Evolutionary conservation across 2,888 invertebrate genomes (phyloP).

Genomic region (Leucoma salicis): DNA sequence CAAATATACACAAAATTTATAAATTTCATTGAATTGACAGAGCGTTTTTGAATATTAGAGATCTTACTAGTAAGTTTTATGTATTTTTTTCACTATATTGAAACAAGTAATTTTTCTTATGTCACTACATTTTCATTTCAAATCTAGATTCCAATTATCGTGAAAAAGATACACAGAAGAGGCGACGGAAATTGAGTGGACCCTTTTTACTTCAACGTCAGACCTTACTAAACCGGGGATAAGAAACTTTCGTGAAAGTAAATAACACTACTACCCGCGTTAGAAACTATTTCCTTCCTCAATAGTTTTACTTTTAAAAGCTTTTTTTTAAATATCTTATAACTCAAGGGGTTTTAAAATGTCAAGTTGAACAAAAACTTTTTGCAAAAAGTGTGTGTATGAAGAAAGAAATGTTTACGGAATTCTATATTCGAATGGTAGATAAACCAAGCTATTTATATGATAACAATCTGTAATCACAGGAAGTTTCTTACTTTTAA

Average conservation of each 20-base stretch:
- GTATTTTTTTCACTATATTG: too few species aligned
- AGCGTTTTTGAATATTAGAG: too few species aligned
- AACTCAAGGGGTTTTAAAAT: neutral
- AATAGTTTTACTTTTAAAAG: constrained; percentile 7
- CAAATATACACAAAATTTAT: too few species aligned
- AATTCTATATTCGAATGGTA: too few species aligned
- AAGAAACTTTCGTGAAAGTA: constrained; percentile 23
- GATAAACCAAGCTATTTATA: too few species aligned
- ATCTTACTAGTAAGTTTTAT: too few species aligned
- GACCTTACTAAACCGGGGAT: constrained; percentile 24
- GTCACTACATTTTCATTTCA: neutral
- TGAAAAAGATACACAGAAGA: constrained; percentile 35
- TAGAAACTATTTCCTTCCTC: neutral
- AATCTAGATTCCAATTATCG: constrained; percentile 13
- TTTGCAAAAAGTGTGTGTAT: too few species aligned
- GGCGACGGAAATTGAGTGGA: constrained; percentile 56
- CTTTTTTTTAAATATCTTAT: neutral
- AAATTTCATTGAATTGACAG: too few species aligned
- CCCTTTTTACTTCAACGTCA: constrained; percentile 52
- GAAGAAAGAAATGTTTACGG: too few species aligned
- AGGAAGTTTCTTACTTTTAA: too few species aligned
- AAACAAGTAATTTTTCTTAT: neutral
- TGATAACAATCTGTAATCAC: too few species aligned
- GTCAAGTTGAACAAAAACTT: too few species aligned
- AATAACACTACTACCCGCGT: neutral